Conservation (phyloP, 1,140 invertebrate genomes). For the Macrocentrus cingulum region DNA sequence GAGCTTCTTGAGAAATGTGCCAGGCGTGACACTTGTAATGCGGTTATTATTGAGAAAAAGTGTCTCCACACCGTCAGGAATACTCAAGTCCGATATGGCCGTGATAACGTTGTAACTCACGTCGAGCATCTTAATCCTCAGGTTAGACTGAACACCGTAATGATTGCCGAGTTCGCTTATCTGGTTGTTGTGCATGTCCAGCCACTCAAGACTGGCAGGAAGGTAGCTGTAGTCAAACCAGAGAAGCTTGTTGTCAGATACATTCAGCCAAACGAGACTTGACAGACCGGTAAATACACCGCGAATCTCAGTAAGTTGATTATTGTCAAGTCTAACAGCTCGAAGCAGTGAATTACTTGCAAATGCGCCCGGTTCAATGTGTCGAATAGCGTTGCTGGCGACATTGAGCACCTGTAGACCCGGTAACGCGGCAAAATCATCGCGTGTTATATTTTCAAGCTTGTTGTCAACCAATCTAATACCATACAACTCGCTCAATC, state of each 20-base stretch:
- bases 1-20: slow-evolving; percentile 71
- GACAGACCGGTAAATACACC: slow-evolving; percentile 81
- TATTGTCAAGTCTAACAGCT: slow-evolving; percentile 84
- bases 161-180: slow-evolving; percentile 79
- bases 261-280: slow-evolving; percentile 84
- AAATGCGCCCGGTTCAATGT: slow-evolving; percentile 81
- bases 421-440: slow-evolving; percentile 78
- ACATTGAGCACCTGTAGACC: slow-evolving; percentile 85
- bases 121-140: slow-evolving; percentile 74
- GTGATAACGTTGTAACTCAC: slow-evolving; percentile 73
- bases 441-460: slow-evolving; percentile 81
- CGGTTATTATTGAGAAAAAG: slow-evolving; percentile 77
- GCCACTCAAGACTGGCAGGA: slow-evolving; percentile 79
- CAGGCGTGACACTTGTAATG: slow-evolving; percentile 69
- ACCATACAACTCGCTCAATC: slow-evolving; percentile 77
- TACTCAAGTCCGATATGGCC: slow-evolving; percentile 66
- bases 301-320: slow-evolving; percentile 81
- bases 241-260: slow-evolving; percentile 86
- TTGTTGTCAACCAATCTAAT: slow-evolving; percentile 85
- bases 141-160: slow-evolving; percentile 64
- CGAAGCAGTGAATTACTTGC: slow-evolving; percentile 77
- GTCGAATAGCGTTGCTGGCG: slow-evolving; percentile 79
- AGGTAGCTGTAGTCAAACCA: slow-evolving; percentile 90
- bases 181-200: slow-evolving; percentile 88
- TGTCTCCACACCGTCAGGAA: slow-evolving; percentile 75